Base-by-base conservation (phyloP, 2,797 vertebrate species). In the Nyctalus aviator region DNA sequence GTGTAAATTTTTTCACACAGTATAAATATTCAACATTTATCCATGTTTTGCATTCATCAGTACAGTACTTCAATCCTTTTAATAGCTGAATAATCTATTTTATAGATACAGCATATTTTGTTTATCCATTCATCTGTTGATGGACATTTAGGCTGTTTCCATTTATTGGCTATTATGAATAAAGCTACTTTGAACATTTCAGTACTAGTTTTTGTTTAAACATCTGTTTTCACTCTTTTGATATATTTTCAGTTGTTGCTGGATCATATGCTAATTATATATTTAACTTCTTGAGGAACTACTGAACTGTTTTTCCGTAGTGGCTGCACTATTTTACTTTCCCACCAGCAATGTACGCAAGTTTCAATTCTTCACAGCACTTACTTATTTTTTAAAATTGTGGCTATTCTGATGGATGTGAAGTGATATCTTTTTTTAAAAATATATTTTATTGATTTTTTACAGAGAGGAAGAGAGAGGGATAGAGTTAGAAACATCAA, bases 121-220 rank as follows among this genome's bases (percentile, higher is more conserved):
- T 91, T 95, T 88, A 41, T 68, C 17, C 64, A 35, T 68, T 68
- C 64, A 68, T 66, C 50, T 94, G 27, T 81, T 88, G 25, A 46
- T 89, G 25, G 15, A 53, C 35, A 35, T 82, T 71, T 77, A 37
- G 55, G 12, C 41, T 82, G 27, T 62, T 93, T 89, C 37, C 71
- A 20, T 37, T 48, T 68, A 3, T 84, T 90, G 66, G 23, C 37
- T 77, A 8, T 79, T 85, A 35, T 73, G 32, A 89, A 88, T 89
- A 83, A 73, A 62, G 15, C 75, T 71, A 8, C 46, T 57, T 3
- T 75, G 44, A 84, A 44, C 18, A 27, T 44, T 75, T 48, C 12
- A 41, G 20, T 50, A 79, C n/a, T 86, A 50, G 35, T 83, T 86
- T 95, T 73, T 91, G 35, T 88, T 66, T 84, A 53, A 84, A 68